Conservation (phyloP, 2,797 vertebrate genomes). For the Tapirus indicus region DNA sequence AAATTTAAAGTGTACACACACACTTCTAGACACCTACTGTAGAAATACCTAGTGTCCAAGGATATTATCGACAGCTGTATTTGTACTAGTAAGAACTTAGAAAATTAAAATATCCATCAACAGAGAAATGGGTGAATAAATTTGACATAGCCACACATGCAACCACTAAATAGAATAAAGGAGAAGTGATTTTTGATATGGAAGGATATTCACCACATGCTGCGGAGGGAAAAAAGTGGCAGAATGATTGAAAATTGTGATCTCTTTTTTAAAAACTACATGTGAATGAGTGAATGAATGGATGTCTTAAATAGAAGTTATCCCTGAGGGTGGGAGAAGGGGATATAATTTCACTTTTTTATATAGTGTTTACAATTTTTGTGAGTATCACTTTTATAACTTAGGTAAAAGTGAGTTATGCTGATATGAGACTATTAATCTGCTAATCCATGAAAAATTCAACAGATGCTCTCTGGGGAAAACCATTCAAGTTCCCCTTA, state of each 20-base stretch:
- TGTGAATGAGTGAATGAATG: background rate
- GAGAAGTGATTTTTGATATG: background rate
- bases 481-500: background rate
- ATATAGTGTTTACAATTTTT: background rate
- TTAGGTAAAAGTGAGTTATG: background rate
- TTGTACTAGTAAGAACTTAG: background rate
- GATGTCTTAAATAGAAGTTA: background rate
- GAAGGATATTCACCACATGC: background rate
- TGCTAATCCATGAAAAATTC: background rate
- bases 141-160: background rate
- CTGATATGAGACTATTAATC: background rate
- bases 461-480: background rate
- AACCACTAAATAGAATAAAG: background rate
- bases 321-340: background rate
- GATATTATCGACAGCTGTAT: background rate
- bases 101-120: background rate
- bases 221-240: background rate
- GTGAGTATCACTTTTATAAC: background rate
- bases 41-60: background rate
- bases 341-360: background rate
- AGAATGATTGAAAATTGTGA: background rate
- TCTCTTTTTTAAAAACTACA: background rate
- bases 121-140: background rate
- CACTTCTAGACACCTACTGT: slow-evolving; percentile 9
- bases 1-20: slow-evolving; percentile 11